Conservation (phyloP, 2,888 invertebrate species). For the Cremastinae sp. region DNA sequence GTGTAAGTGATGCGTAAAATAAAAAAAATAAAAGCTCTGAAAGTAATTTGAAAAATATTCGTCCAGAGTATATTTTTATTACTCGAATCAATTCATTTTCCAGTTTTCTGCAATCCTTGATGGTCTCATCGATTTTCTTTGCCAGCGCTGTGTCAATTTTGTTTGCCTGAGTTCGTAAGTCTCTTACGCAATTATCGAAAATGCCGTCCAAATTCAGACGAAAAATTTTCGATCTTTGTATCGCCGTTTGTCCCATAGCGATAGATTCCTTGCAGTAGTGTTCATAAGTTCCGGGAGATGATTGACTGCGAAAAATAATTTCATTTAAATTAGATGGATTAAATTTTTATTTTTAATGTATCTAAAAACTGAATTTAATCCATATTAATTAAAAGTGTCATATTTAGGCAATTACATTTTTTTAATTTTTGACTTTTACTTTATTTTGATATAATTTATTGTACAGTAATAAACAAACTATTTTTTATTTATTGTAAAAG, state of each 20-base stretch:
- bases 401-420: not conserved
- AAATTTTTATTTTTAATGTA: no score
- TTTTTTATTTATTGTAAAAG: not conserved
- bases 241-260: conserved; percentile 80
- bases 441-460: no score
- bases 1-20: no score
- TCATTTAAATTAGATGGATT: no score
- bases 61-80: no score
- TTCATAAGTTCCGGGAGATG: conserved; percentile 82
- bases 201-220: conserved; percentile 77
- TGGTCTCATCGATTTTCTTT: conserved; percentile 75
- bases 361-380: not conserved
- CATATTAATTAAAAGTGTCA: not conserved
- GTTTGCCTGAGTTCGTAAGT: conserved; percentile 81
- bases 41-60: no score
- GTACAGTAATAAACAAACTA: no score
- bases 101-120: conserved; percentile 55
- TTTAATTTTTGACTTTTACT: not conserved
- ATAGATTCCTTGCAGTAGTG: conserved; percentile 81
- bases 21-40: no score
- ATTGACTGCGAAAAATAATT: conserved; percentile 80
- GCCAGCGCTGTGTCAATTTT: conserved; percentile 81
- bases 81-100: conserved; percentile 61
- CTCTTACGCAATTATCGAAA: conserved; percentile 80
- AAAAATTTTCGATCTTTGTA: conserved; percentile 80